Evolutionary conservation across 92 coral and sea anemone species (phyloP).

Genomic region (Umimayanthus kanabou): DNA sequence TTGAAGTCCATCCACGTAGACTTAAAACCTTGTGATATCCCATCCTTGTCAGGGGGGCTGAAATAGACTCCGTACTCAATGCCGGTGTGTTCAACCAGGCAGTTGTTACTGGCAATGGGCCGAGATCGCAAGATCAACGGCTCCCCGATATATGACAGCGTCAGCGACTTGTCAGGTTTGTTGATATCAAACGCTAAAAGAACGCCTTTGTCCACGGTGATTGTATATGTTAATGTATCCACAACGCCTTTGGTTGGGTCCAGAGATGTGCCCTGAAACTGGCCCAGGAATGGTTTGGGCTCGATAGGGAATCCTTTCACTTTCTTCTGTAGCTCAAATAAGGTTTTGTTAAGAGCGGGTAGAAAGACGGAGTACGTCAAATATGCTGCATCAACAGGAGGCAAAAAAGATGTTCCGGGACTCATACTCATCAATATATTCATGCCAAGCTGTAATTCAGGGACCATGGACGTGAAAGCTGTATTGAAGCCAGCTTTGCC

Average conservation of each 20-base stretch:
- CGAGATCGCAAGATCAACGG: slow-evolving; percentile 53
- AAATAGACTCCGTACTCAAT: slow-evolving; percentile 48
- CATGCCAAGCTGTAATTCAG: slow-evolving; percentile 58
- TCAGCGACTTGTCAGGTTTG: slow-evolving; percentile 13
- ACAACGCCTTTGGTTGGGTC: slow-evolving; percentile 44
- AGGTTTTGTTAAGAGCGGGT: slow-evolving; percentile 62
- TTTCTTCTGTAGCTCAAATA: slow-evolving; percentile 46
- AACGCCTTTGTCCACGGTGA: slow-evolving; percentile 34
- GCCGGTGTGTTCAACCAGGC: slow-evolving; percentile 48
- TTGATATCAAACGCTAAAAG: slow-evolving; percentile 33
- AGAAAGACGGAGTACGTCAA: slow-evolving; percentile 51
- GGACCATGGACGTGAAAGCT: slow-evolving; percentile 59
- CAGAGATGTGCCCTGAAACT: slow-evolving; percentile 44
- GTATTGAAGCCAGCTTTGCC: slow-evolving; percentile 70
- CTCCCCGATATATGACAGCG: slow-evolving; percentile 47
- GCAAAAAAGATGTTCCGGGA: slow-evolving; percentile 51
- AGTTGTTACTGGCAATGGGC: slow-evolving; percentile 3
- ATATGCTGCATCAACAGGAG: slow-evolving; percentile 48
- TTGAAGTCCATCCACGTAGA: slow-evolving; percentile 47
- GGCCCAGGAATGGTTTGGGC: slow-evolving; percentile 56
- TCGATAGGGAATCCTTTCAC: slow-evolving; percentile 50
- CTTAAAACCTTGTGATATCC: slow-evolving; percentile 58
- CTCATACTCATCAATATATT: slow-evolving; percentile 52
- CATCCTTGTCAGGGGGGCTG: slow-evolving; percentile 40
- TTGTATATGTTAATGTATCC: slow-evolving; percentile 6